phyloP scores from a whole-genome alignment of 1,140 invertebrate genomes.

The Drosophila tropicalis region DNA sequence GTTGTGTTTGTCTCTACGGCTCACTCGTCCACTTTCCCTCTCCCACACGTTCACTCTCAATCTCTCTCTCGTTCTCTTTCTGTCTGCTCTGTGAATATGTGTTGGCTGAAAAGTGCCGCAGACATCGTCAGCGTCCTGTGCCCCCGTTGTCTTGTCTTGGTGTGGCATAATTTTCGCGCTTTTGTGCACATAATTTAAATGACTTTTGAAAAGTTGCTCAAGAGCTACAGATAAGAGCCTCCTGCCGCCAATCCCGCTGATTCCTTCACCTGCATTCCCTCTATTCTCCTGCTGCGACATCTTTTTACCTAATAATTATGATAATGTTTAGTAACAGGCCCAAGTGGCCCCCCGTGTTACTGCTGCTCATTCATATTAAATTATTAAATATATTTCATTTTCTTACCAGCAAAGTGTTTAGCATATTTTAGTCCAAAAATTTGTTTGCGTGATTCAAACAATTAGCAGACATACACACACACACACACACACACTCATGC shows the following conservation, averaged over 20 bases:
- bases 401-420: slow-evolving; percentile 53
- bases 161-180: slow-evolving; percentile 78
- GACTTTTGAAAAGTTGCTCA: slow-evolving; percentile 79
- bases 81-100: slow-evolving; percentile 16
- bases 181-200: slow-evolving; percentile 81
- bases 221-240: slow-evolving; percentile 61
- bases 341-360: slow-evolving; percentile 66
- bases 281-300: not conserved
- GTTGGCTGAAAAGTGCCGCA: slow-evolving; percentile 72
- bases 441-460: slow-evolving; percentile 79
- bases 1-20: slow-evolving; percentile 36
- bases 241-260: slow-evolving; percentile 2
- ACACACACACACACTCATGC: not conserved
- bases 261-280: not conserved
- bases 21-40: slow-evolving; percentile 2
- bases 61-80: slow-evolving; percentile 6
- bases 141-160: slow-evolving; percentile 42
- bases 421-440: slow-evolving; percentile 74
- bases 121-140: slow-evolving; percentile 41
- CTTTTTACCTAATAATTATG: slow-evolving; percentile 68
- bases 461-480: slow-evolving; percentile 59
- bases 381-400: slow-evolving; percentile 71
- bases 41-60: no score
- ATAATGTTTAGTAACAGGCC: slow-evolving; percentile 73
- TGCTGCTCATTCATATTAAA: slow-evolving; percentile 68